A percentile compares a stretch with the other conserved stretches of the same genome.
phyloP scores from a whole-genome alignment of 2,113 vertebrate genomes.

The Callipepla squamata region DNA sequence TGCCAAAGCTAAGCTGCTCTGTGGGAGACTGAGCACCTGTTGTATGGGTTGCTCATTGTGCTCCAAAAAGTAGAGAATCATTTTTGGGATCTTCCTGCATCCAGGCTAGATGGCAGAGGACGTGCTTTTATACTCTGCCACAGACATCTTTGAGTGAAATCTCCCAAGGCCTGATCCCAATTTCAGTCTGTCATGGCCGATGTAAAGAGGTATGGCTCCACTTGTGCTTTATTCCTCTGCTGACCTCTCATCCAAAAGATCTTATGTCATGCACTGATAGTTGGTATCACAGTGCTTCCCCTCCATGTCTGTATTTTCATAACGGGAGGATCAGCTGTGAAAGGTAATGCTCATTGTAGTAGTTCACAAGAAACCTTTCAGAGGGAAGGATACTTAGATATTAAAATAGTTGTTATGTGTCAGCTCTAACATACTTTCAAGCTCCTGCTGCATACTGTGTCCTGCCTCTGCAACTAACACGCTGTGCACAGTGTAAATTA shows the following conservation, averaged over 20 bases:
- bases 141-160: background rate
- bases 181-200: background rate
- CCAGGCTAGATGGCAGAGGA: background rate
- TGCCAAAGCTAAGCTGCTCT: background rate
- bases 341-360: background rate
- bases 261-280: background rate
- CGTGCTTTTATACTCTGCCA: background rate
- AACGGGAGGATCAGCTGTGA: background rate
- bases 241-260: background rate
- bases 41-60: background rate
- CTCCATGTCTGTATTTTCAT: background rate
- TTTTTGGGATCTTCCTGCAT: background rate
- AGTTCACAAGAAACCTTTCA: background rate
- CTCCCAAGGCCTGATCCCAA: background rate
- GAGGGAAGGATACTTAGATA: background rate
- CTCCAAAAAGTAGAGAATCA: fast-evolving
- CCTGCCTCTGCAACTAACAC: background rate
- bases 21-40: background rate
- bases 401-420: background rate
- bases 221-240: background rate
- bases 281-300: background rate
- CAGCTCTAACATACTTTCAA: background rate
- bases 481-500: background rate
- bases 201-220: background rate
- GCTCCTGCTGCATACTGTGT: background rate